These are phyloP conservation scores for Actinia equina DNA, from an alignment of 64 coral and sea anemone genomes.

Conservation along the genomic window DNA sequence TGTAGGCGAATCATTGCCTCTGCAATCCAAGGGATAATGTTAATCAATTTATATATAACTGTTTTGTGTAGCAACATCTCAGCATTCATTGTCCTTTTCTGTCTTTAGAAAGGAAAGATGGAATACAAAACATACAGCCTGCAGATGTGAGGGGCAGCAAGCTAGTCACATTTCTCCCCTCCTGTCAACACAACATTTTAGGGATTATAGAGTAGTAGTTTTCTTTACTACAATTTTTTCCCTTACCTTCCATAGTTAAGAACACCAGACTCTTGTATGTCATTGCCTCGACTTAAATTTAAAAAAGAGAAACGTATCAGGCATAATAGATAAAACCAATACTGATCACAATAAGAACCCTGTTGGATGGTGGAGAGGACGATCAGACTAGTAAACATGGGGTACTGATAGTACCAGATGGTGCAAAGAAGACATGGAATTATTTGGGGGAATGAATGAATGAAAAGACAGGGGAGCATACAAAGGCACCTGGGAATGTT, in stretches of 20 bases:
- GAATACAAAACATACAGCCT: too few species aligned
- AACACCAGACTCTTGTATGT: background rate
- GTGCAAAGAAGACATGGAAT: background rate
- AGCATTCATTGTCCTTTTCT: background rate
- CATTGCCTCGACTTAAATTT: background rate
- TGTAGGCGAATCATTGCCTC: conserved; percentile 37
- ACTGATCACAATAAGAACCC: too few species aligned
- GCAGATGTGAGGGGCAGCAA: background rate
- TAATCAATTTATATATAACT: background rate
- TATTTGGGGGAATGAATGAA: background rate
- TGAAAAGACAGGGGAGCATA: too few species aligned
- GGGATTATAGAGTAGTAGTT: too few species aligned
- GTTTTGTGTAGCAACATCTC: background rate
- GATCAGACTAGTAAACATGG: too few species aligned
- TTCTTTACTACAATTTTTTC: too few species aligned
- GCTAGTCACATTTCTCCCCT: background rate
- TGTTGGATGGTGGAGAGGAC: too few species aligned
- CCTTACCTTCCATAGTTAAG: conserved; percentile 1
- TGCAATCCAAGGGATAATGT: background rate
- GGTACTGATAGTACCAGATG: too few species aligned
- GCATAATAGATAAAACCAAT: too few species aligned
- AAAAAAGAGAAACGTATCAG: background rate
- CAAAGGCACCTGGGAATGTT: too few species aligned
- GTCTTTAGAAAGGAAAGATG: too few species aligned
- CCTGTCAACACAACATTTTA: too few species aligned